Conservation (phyloP, 53 echinoderm and acorn worm genomes). For the Astropecten irregularis region DNA sequence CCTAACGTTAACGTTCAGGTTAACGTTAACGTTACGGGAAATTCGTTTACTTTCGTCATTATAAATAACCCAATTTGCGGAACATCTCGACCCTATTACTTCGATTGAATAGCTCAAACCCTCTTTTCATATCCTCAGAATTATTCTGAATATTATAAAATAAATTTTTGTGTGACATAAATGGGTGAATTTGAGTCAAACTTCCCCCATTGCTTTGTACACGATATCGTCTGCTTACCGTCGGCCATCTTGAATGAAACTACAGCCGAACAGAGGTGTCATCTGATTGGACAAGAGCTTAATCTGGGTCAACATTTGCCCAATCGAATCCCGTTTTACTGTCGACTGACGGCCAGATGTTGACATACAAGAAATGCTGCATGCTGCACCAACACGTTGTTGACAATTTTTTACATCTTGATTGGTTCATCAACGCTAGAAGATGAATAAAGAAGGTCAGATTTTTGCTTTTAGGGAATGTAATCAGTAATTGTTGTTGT, state of each 20-base stretch:
- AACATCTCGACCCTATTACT: background rate
- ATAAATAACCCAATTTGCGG: background rate
- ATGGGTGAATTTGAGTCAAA: background rate
- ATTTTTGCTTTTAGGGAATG: too few species aligned
- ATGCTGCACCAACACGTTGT: background rate
- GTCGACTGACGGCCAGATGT: background rate
- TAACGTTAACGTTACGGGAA: too few species aligned
- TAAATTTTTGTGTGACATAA: background rate
- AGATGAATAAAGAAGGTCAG: constrained; percentile 30
- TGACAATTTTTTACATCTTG: background rate
- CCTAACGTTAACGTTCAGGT: too few species aligned
- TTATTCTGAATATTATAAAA: background rate
- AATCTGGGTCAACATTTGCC: background rate
- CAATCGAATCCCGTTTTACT: constrained; percentile 4
- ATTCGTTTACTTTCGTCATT: too few species aligned
- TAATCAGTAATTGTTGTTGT: too few species aligned
- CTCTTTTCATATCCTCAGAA: background rate
- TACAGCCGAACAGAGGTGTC: background rate
- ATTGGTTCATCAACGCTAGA: background rate
- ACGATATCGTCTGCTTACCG: constrained; percentile 34
- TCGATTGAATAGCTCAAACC: background rate
- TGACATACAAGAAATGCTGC: too few species aligned
- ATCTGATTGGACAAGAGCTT: background rate
- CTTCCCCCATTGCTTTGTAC: background rate
- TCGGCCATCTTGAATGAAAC: constrained; percentile 7